phyloP scores from a whole-genome alignment of 2,888 invertebrate genomes.

The Scrobipalpa atriplicella region DNA sequence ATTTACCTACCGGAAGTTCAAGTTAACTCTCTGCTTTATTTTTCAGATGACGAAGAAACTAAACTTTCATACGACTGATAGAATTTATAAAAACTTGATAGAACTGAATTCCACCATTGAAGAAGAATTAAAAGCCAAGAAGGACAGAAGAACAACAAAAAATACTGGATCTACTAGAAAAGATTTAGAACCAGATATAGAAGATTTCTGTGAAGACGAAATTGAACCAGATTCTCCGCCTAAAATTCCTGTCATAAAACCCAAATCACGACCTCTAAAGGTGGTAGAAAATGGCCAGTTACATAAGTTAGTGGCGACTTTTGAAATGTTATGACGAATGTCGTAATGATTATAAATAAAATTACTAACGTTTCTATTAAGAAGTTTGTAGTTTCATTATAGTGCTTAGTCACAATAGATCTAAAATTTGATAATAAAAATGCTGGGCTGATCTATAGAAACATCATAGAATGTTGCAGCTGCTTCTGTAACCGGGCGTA shows the following conservation, averaged over 20 bases:
- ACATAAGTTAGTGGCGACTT: slow-evolving; percentile 62
- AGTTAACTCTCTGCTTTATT: slow-evolving; percentile 18
- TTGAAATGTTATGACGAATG: slow-evolving; percentile 67
- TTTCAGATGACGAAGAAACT: slow-evolving; percentile 73
- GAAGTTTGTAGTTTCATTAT: background rate
- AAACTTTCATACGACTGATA: slow-evolving; percentile 75
- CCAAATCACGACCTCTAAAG: slow-evolving; percentile 61
- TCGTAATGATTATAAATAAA: background rate
- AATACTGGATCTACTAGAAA: slow-evolving; percentile 49
- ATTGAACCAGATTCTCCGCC: slow-evolving; percentile 60
- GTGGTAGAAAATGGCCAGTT: slow-evolving; percentile 59
- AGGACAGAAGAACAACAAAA: slow-evolving; percentile 48
- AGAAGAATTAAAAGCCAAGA: slow-evolving; percentile 52
- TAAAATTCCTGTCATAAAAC: slow-evolving; percentile 57
- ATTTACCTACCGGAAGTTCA: background rate
- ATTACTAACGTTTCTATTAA: background rate
- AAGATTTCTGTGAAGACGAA: slow-evolving; percentile 71
- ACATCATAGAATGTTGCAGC: no score
- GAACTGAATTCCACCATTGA: slow-evolving; percentile 68
- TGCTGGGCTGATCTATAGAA: no score
- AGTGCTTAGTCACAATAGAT: no score
- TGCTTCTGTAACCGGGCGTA: no score
- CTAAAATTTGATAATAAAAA: no score
- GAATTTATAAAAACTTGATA: slow-evolving; percentile 72
- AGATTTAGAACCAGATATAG: slow-evolving; percentile 74